Base-by-base conservation (phyloP, 2,113 vertebrate genomes). In the Toxotes jaculatrix region DNA sequence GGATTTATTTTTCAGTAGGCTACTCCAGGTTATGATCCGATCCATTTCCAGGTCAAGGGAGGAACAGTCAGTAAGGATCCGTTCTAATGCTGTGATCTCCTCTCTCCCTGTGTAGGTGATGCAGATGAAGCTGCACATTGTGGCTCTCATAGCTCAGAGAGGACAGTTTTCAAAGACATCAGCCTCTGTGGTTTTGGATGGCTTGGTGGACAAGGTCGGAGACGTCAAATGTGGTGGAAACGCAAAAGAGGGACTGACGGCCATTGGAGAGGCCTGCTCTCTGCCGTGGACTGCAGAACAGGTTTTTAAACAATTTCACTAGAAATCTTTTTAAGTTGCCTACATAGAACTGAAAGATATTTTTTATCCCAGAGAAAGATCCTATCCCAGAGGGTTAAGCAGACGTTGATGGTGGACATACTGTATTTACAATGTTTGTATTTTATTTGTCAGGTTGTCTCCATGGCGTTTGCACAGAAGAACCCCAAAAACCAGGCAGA, bases 401-500 rank as follows among this genome's bases (percentile, higher is more conserved):
- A 17, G 19, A 38, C 61, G 16, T 14, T 38, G 14, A 17, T 6
- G 21, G 7, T 71, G 27, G 9, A 11, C 42, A 6, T 49, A 7
- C 11, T 56, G 13, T 9, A 67, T 63, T 59, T 31, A 76, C 16
- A 34, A 4, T 0, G 5, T 61, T 34, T 77, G 8, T 74, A 0
- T 82, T 51, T 47, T 17, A 4, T 82, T 47, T 76, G 0, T 17
- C 77, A 99, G 98, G 96, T 98, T 82, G 97, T 99, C 74, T 97
- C 97, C 2, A 91, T 96, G 90, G 97, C 96, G 1, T 99, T 99
- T 83, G 95, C 97, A 64, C 98, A 99, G 88, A 99, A 99, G 94
- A 99, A 99, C 91, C 98, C 98, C 45, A 99, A 99, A 94, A 99
- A 99, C 91, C 98, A 99, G 57, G 98, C 98, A 3, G 98, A 99